Base-by-base conservation (phyloP, 2,888 invertebrate species). In the Diloba caeruleocephala region DNA sequence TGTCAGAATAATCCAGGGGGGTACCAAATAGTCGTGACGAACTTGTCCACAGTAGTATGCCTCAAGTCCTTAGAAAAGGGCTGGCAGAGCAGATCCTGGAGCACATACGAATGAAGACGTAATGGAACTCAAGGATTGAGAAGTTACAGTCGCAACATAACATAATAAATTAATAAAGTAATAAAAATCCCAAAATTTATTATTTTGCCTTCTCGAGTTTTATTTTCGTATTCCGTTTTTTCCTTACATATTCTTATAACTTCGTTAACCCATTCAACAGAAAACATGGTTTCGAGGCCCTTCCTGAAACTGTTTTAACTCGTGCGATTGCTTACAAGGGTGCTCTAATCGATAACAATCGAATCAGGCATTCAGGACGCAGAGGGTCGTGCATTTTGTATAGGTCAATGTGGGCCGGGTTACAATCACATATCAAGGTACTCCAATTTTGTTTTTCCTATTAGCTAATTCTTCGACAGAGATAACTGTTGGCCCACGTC, bases 341-440 rank as follows among this genome's bases (percentile, higher is more conserved):
- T 26, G 31, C 37, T 17, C 44, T 52, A 73, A 77, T 79, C 78
- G 65, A 79, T 79, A 74, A 14, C 37, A 66, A 68, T 68, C 50
- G 65, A 66, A 77, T 78, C 70, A 75, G 67, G 68, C 59, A 72
- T 74, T 72, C 73, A 52, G 44, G 44, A 46, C 25, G 53, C 41
- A 60, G 62, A 29, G 72, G 71, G 44, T 62, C 73, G 71, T 81
- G 76, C 68, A 81, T 81, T 78, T 79, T 81, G 67, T 77, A 81
- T 79, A 34, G 42, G 37, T 29, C 48, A 17, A 29, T 37, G 54
- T 59, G 13, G 13, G 14, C 2, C 7, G 10, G 21, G 14, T 1
- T 21, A 41, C 48, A 25, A 41, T 41, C 31, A 25, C 15, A 19
- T 41, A n/a, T 17, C 7, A n/a, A 15, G 15, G 15, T 31, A 21